Evolutionary conservation across 1,140 invertebrate genomes (phyloP).

Genomic region (Drosophila gunungcola): DNA sequence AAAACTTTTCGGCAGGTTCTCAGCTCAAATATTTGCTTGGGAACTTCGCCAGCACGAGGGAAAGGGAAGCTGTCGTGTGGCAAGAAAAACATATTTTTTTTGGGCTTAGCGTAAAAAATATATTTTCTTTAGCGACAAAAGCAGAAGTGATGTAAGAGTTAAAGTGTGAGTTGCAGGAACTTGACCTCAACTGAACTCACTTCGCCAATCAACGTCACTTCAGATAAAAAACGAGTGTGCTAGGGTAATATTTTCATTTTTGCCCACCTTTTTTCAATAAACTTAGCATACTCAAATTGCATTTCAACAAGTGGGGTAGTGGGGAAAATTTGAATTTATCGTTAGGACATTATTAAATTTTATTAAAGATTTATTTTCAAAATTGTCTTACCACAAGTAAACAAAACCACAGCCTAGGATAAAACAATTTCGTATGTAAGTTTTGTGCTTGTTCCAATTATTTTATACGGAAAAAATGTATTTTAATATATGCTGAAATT

Average conservation of each 20-base stretch:
- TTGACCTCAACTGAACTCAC: slow-evolving; percentile 38
- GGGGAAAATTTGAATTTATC: not conserved
- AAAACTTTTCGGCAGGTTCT: slow-evolving; percentile 32
- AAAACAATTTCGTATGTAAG: not conserved
- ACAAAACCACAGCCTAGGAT: not conserved
- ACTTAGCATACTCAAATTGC: slow-evolving; percentile 15
- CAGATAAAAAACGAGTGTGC: slow-evolving; percentile 17
- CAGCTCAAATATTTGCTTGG: slow-evolving; percentile 35
- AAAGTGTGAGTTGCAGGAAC: slow-evolving; percentile 3
- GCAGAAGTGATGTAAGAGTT: slow-evolving; percentile 22
- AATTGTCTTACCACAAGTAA: not conserved
- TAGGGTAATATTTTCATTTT: not conserved
- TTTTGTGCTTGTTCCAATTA: not conserved
- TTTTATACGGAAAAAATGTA: too few relatives aligned
- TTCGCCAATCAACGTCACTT: slow-evolving; percentile 34
- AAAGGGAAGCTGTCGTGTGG: not conserved
- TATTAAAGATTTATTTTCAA: not conserved
- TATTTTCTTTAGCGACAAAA: slow-evolving; percentile 10
- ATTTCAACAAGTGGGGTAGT: slow-evolving; percentile 2
- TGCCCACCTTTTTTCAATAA: slow-evolving; percentile 14
- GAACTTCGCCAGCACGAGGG: slow-evolving; percentile 1
- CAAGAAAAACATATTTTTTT: slow-evolving; percentile 25
- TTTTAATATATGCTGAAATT: too few relatives aligned
- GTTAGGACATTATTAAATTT: not conserved
- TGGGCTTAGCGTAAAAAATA: slow-evolving; percentile 27